phyloP scores from a whole-genome alignment of 1,140 invertebrate species.

The Aphelenchoides besseyi region DNA sequence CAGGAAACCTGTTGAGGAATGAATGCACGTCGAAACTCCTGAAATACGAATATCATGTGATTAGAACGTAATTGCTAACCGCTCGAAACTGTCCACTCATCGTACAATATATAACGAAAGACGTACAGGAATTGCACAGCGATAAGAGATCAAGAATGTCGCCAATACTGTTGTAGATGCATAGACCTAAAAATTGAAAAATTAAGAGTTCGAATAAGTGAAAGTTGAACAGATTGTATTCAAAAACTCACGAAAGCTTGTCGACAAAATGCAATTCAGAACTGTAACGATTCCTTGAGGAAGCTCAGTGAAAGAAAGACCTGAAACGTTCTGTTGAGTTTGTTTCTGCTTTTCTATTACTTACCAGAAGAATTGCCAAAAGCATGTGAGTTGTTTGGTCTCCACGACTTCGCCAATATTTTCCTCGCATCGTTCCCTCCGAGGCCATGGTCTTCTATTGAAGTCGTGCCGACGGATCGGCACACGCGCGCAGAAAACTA shows the following conservation, averaged over 20 bases:
- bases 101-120: slow-evolving; percentile 61
- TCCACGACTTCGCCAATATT: too few species aligned
- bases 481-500: too few species aligned
- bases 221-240: slow-evolving; percentile 38
- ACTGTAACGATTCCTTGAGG: slow-evolving; percentile 56
- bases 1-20: slow-evolving; percentile 38
- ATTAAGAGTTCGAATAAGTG: too few species aligned
- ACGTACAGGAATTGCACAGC: slow-evolving; percentile 53
- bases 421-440: too few species aligned
- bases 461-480: too few species aligned
- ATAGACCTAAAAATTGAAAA: slow-evolving; percentile 26
- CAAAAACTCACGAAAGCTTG: slow-evolving; percentile 49
- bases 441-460: too few species aligned
- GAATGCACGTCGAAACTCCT: slow-evolving; percentile 61
- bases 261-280: slow-evolving; percentile 51
- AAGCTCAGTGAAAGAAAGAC: slow-evolving; percentile 56
- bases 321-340: too few species aligned
- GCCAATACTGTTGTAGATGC: slow-evolving; percentile 53
- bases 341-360: too few species aligned
- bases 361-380: slow-evolving; percentile 56
- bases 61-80: slow-evolving; percentile 33
- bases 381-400: slow-evolving; percentile 59
- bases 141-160: slow-evolving; percentile 61
- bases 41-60: slow-evolving; percentile 19
- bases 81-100: slow-evolving; percentile 61